A percentile compares a stretch with the other conserved stretches of the same genome.
These are phyloP conservation scores for Hyphantria cunea DNA, from an alignment of 1,140 invertebrate genomes.

Conservation along the genomic window DNA sequence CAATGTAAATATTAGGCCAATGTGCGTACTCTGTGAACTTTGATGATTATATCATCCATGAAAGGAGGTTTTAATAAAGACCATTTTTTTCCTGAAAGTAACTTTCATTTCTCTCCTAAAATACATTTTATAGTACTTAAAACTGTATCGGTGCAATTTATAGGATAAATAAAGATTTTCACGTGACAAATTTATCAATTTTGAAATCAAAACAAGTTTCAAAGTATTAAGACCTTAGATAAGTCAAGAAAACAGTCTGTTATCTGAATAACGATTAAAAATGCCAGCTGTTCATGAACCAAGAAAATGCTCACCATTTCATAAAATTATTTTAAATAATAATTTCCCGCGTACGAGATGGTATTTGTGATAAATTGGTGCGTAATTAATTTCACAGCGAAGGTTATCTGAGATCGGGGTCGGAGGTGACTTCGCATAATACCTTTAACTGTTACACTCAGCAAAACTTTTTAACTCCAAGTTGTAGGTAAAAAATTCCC, in stretches of 20 bases:
- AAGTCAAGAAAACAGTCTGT: background rate
- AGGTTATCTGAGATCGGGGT: conserved; percentile 1
- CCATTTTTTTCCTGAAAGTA: conserved; percentile 55
- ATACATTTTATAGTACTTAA: background rate
- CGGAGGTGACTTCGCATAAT: conserved; percentile 16
- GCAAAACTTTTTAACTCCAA: conserved; percentile 26
- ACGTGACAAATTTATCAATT: background rate
- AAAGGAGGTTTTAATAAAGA: conserved; percentile 62
- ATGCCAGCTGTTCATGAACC: conserved; percentile 25
- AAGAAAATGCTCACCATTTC: conserved; percentile 1
- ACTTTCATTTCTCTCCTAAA: conserved; percentile 33
- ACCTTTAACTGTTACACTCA: background rate
- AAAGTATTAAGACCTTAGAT: no score
- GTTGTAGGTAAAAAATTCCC: conserved; percentile 33
- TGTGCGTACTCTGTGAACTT: conserved; percentile 53
- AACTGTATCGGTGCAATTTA: background rate
- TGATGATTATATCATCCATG: conserved; percentile 40
- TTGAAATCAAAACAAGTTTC: background rate
- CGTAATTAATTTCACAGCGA: conserved; percentile 18
- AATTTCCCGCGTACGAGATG: background rate
- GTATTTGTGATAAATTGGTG: conserved; percentile 2
- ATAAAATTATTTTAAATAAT: conserved; percentile 9
- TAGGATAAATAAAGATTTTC: background rate
- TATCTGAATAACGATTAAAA: background rate
- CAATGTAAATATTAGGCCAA: conserved; percentile 57